A percentile compares a stretch with the other conserved stretches of the same genome.
Conservation (phyloP, 2,113 vertebrate genomes). For the Corydoras maculifer region DNA sequence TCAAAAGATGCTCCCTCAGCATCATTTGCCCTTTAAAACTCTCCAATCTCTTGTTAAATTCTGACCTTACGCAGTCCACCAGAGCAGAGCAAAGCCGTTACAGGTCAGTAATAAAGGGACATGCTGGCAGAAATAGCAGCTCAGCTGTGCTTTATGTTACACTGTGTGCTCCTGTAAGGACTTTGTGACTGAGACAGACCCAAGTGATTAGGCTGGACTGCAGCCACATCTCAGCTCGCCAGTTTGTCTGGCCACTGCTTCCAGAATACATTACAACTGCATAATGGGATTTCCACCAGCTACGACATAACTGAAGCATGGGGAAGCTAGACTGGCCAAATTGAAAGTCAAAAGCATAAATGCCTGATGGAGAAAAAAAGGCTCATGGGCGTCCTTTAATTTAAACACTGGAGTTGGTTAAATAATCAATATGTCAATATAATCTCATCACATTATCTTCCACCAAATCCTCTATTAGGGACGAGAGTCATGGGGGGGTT, state of each 20-base stretch:
- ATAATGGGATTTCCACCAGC: no score
- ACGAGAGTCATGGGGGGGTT: no score
- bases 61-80: background rate
- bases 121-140: background rate
- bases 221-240: background rate
- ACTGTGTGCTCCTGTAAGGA: slow-evolving; percentile 6
- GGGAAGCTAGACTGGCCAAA: no score
- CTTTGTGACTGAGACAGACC: slow-evolving; percentile 7
- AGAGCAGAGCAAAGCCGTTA: slow-evolving; percentile 1
- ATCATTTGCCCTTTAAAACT: slow-evolving; percentile 17
- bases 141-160: background rate
- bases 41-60: slow-evolving; percentile 11
- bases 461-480: no score
- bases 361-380: no score
- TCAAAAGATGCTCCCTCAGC: background rate
- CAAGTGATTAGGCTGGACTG: slow-evolving; percentile 17
- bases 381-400: no score
- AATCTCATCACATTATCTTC: no score
- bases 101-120: slow-evolving; percentile 6
- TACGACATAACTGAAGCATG: no score
- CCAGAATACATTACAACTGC: no score
- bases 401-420: no score
- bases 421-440: no score
- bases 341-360: no score
- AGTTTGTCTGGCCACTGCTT: background rate